Evolutionary conservation across 2,113 vertebrate species (phyloP).

Genomic region (Formicarius rufipectus): DNA sequence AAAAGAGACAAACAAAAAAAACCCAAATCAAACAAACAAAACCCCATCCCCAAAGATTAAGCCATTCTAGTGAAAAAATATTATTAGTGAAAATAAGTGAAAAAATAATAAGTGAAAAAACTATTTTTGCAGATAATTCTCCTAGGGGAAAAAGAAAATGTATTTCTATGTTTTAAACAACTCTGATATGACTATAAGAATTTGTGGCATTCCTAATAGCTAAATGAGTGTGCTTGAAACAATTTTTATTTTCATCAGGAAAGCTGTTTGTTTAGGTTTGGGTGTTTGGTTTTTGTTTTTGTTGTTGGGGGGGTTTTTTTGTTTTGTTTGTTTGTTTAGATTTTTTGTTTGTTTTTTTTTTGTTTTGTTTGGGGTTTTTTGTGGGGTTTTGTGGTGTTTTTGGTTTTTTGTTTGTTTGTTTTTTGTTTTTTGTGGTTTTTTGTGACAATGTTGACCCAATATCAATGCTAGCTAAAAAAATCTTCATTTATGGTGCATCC

Average conservation of each 20-base stretch:
- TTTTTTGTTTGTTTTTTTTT: too few species aligned
- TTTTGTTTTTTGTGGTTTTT: too few species aligned
- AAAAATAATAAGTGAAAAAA: not conserved
- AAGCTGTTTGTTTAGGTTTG: too few species aligned
- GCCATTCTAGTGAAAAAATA: not conserved
- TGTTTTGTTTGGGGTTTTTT: too few species aligned
- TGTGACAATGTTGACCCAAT: not conserved
- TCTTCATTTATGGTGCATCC: not conserved
- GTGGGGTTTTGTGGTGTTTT: too few species aligned
- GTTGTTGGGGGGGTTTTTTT: too few species aligned
- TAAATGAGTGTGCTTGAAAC: not conserved
- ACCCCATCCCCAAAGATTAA: not conserved
- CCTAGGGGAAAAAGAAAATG: not conserved
- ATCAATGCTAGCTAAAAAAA: not conserved
- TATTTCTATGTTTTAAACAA: not conserved
- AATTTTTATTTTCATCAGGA: not conserved
- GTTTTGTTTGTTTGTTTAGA: too few species aligned
- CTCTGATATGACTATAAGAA: not conserved
- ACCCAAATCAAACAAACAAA: not conserved
- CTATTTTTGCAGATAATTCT: not conserved
- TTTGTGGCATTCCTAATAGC: not conserved
- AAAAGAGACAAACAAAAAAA: not conserved
- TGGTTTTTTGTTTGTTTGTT: too few species aligned
- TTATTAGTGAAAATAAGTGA: too few species aligned
- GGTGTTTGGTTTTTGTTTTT: too few species aligned